Evolutionary conservation across 2,797 vertebrate species (phyloP).

Genomic region (Trachurus trachurus): DNA sequence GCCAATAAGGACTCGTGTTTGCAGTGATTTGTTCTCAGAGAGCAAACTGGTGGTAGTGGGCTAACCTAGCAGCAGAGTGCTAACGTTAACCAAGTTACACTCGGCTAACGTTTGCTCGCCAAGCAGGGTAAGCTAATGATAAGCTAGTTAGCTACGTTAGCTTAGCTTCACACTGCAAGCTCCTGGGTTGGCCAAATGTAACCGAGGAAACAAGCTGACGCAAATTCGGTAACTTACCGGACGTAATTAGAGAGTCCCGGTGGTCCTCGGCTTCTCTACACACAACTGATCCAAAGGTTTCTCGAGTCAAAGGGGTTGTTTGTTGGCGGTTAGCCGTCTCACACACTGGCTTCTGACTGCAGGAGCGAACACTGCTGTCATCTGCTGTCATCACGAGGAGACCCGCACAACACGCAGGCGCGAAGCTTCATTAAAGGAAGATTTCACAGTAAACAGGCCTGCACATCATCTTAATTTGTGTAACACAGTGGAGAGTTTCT

Average conservation of each 20-base stretch:
- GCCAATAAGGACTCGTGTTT: neutral
- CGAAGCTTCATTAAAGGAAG: slow-evolving; percentile 48
- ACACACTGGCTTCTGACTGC: slow-evolving; percentile 55
- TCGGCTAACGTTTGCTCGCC: slow-evolving; percentile 60
- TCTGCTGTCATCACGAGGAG: slow-evolving; percentile 87
- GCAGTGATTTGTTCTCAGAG: slow-evolving; percentile 20
- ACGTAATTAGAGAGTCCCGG: slow-evolving; percentile 26
- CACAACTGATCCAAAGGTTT: slow-evolving; percentile 52
- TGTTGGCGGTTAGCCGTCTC: slow-evolving; percentile 70
- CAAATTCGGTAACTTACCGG: slow-evolving; percentile 67
- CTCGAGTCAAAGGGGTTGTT: slow-evolving; percentile 50
- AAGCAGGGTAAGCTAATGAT: slow-evolving; percentile 62
- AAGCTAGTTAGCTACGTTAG: slow-evolving; percentile 76
- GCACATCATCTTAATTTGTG: neutral
- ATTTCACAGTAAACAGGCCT: neutral
- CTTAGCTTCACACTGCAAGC: slow-evolving; percentile 69
- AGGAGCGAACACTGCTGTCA: slow-evolving; percentile 79
- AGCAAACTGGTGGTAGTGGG: slow-evolving; percentile 15
- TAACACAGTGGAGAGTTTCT: neutral
- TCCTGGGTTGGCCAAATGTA: slow-evolving; percentile 33
- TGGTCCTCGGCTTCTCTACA: slow-evolving; percentile 33
- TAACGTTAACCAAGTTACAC: slow-evolving; percentile 57
- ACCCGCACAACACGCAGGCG: slow-evolving; percentile 79
- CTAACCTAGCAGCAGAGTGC: slow-evolving; percentile 41
- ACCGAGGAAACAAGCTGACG: neutral